These are phyloP conservation scores for Maniola hyperantus DNA, from an alignment of 2,888 invertebrate genomes.

Conservation along the genomic window DNA sequence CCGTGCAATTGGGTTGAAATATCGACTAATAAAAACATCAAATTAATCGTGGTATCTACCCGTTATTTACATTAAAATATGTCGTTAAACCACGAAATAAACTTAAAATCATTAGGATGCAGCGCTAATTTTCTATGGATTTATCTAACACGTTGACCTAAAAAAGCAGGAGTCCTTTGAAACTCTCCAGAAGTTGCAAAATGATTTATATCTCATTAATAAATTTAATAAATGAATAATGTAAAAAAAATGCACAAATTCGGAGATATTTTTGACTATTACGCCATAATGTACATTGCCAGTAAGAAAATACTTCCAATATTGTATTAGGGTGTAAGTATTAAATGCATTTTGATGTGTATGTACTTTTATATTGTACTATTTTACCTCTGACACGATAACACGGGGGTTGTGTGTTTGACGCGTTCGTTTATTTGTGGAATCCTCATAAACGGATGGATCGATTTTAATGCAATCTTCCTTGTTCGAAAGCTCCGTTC, in stretches of 20 bases:
- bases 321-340: conserved; percentile 50
- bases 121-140: too few species aligned
- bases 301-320: conserved; percentile 49
- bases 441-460: background rate
- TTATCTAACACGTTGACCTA: too few species aligned
- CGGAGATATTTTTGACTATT: conserved; percentile 40
- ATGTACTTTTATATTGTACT: conserved; percentile 37
- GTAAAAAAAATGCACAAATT: conserved; percentile 43
- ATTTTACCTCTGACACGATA: background rate
- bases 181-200: conserved; percentile 5
- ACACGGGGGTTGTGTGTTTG: conserved; percentile 30
- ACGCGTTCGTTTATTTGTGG: conserved; percentile 30
- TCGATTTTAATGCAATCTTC: background rate
- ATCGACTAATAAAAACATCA: too few species aligned
- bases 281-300: conserved; percentile 53
- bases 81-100: too few species aligned
- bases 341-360: conserved; percentile 56
- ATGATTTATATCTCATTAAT: background rate
- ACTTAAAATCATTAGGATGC: too few species aligned
- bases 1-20: too few species aligned
- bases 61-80: too few species aligned
- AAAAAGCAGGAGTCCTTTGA: background rate
- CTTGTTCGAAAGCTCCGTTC: background rate
- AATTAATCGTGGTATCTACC: too few species aligned
- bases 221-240: background rate